Base-by-base conservation (phyloP, 2,113 vertebrate species). In the Pedetes capensis region DNA sequence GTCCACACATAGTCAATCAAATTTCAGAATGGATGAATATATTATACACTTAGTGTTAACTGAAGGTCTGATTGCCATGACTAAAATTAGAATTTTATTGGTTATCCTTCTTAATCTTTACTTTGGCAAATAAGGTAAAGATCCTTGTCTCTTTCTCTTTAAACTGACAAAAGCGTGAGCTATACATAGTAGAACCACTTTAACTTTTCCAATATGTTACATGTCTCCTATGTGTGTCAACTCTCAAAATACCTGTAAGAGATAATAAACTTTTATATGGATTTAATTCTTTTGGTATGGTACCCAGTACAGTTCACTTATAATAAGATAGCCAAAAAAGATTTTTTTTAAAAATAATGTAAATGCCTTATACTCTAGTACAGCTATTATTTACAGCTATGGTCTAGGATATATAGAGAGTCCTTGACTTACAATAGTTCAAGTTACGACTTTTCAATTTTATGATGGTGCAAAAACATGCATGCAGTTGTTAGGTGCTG, bases 81-180 rank as follows among this genome's bases (percentile, higher is more conserved):
- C 18, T 75, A 85, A 79, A 57, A 72, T 75, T 27, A 93, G 76
- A 94, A 49, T 83, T 93, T 91, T 42, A 51, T 13, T 89, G n/a
- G 47, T 68, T 92, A 66, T 49, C 87, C 47, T 89, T 88, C 90
- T 88, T 72, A 61, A 61, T 81, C 82, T 94, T 95, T 78, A 92
- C 25, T 22, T 2, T 69, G 32, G 32, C 42, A 93, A 95, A 91
- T 64, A 47, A 87, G 63, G 11, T 57, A 81, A 78, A 13, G 72
- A 78, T 59, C 18, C 44, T 86, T 92, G 53, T 69, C 34, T 80
- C 23, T 64, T 87, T 71, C 16, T 37, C 20, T 59, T 80, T 95
- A 66, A 92, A 32, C 6, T 66, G 59, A 87, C 34, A 20, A 51
- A 82, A 44, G 27, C 51, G 14, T 89, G 47, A 89, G n/a, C 39